Evolutionary conservation across 2,888 invertebrate species (phyloP), one percentile per base, ranked within the genome.

Genomic region (Nymphalis polychloros): DNA sequence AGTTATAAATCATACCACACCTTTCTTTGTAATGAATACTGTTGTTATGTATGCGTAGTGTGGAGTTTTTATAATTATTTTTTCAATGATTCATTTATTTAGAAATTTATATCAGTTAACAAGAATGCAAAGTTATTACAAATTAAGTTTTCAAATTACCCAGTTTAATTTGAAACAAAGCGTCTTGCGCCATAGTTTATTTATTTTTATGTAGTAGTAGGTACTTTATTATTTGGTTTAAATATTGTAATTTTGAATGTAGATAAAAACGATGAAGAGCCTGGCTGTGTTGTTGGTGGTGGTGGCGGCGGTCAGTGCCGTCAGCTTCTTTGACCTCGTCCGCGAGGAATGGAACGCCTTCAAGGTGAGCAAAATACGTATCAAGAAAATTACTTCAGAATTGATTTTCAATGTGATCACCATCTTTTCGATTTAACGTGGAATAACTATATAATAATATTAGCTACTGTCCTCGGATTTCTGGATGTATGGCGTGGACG

Each of bases 341-440:
- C 91, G 92, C 73, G 96, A 96, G 81, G 97, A 97, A 88, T 97
- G 96, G 96, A 88, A 88, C n/a, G 91, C 95, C 0, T 97, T 94
- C 81, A 97, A 96, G 94, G 96, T 96, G 92, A 67, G n/a, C 57
- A 41, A 46, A 13, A 6, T n/a, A 65, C 20, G 8, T 62, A 48
- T 20, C 20, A 67, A 16, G 10, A 10, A 17, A 1, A 50, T 10
- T 50, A 19, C 10, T 10, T 50, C 3, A 50, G 4, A 7, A 31
- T 55, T 55, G 8, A 27, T 17, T 53, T 53, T 1, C 16, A 53
- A 53, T 53, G 1, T 10, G 23, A 2, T 20, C 2, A 23, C 31
- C 8, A 31, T 31, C 19, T 19, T 2, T 49, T 50, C 5, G 10
- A 20, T 8, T 19, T 19, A 7, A 50, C 8, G 50, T 4, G 7